A percentile compares a stretch with the other conserved stretches of the same genome.
phyloP scores from a whole-genome alignment of 2,797 vertebrate species.

The Mareca strepera region DNA sequence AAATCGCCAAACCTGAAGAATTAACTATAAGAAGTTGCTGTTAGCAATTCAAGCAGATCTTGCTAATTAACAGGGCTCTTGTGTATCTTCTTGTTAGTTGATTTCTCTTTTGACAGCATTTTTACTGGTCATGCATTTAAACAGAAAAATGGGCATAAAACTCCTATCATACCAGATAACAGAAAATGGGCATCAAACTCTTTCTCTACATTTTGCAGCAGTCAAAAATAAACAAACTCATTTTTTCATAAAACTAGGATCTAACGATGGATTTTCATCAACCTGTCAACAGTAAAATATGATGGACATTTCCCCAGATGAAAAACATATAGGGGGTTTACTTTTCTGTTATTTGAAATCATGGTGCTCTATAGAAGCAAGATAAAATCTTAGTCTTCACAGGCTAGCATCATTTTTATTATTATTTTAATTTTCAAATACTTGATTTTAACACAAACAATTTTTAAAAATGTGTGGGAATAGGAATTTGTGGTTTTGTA shows the following conservation, averaged over 20 bases:
- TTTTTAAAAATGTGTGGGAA: neutral
- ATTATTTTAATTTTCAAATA: neutral
- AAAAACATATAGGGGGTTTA: neutral
- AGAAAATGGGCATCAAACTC: neutral
- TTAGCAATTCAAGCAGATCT: slow-evolving; percentile 39
- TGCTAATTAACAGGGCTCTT: slow-evolving; percentile 35
- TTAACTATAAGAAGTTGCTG: neutral
- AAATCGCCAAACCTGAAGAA: neutral
- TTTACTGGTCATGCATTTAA: slow-evolving; percentile 26
- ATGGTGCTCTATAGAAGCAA: neutral
- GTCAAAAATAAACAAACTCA: slow-evolving; percentile 33
- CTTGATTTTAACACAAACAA: slow-evolving; percentile 9
- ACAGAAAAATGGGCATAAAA: slow-evolving; percentile 36
- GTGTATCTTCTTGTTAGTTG: slow-evolving; percentile 6
- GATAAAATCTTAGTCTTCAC: neutral
- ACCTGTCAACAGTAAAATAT: slow-evolving; percentile 44
- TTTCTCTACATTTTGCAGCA: slow-evolving; percentile 22
- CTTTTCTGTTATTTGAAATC: slow-evolving; percentile 50
- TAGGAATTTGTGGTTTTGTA: neutral
- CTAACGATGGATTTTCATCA: slow-evolving; percentile 61
- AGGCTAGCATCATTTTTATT: neutral
- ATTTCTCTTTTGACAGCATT: slow-evolving; percentile 39
- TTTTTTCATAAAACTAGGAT: slow-evolving; percentile 53
- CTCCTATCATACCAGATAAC: neutral
- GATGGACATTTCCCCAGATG: slow-evolving; percentile 33